Evolutionary conservation across 2,113 vertebrate genomes (phyloP).

Genomic region (Parotia lawesii): DNA sequence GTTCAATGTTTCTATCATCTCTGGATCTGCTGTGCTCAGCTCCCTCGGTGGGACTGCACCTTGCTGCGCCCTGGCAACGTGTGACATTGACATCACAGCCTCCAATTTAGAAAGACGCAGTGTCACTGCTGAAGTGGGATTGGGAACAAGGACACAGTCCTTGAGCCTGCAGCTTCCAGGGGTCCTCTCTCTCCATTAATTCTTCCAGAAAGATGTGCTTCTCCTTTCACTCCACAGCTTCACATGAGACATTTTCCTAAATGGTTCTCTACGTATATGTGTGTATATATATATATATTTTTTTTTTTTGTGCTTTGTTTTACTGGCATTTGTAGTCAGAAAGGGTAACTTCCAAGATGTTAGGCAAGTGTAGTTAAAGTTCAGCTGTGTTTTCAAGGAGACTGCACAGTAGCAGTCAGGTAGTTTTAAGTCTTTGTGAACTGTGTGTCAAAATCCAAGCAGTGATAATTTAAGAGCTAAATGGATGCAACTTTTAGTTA

Average conservation of each 20-base stretch:
- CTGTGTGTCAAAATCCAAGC: background rate
- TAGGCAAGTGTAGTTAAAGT: background rate
- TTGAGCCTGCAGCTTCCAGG: background rate
- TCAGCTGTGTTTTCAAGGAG: background rate
- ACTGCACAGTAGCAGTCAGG: background rate
- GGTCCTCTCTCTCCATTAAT: fast-evolving
- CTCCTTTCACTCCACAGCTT: background rate
- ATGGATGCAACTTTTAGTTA: background rate
- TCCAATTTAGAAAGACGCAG: background rate
- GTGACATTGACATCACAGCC: background rate
- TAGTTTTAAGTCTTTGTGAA: background rate
- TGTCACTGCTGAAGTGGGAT: background rate
- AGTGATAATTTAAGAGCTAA: background rate
- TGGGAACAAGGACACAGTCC: background rate
- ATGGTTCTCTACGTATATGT: background rate
- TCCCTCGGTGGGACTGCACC: background rate
- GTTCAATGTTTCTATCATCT: background rate
- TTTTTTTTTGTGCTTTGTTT: background rate
- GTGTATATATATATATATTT: too few species aligned
- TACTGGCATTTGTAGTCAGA: background rate
- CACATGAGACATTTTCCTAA: background rate
- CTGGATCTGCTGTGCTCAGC: background rate
- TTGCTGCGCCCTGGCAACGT: background rate
- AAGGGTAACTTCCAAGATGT: background rate
- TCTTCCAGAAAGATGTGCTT: background rate